A percentile compares a stretch with the other conserved stretches of the same genome.
Conservation (phyloP, 2,113 vertebrate species). For the Mesocricetus auratus region DNA sequence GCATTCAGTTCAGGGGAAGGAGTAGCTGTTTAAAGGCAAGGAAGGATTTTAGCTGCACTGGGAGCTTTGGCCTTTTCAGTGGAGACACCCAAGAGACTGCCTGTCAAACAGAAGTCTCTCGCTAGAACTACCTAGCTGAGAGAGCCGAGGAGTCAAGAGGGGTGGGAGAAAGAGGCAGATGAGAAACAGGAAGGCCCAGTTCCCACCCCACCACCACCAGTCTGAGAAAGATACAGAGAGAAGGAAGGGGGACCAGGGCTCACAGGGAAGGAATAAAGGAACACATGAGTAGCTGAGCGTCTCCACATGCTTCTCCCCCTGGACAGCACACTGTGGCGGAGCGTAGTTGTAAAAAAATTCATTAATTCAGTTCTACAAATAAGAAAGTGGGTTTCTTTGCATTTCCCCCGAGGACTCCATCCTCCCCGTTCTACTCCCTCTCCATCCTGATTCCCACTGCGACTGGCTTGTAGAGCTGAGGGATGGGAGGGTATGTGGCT, state of each 20-base stretch:
- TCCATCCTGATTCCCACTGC: conserved; percentile 77
- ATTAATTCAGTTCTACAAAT: conserved; percentile 83
- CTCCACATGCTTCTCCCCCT: conserved; percentile 75
- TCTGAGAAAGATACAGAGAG: not conserved
- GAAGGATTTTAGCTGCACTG: conserved; percentile 83
- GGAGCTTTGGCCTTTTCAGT: conserved; percentile 88
- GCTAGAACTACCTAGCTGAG: conserved; percentile 77
- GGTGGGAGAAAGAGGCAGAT: not conserved
- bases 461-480: conserved; percentile 66
- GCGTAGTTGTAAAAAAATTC: conserved; percentile 77
- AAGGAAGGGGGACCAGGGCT: not conserved
- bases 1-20: conserved; percentile 84
- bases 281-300: not conserved
- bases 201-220: conserved; percentile 50
- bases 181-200: not conserved
- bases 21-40: conserved; percentile 81
- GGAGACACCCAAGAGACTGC: conserved; percentile 83
- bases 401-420: conserved; percentile 68
- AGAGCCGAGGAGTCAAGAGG: not conserved
- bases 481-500: conserved; percentile 68
- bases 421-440: conserved; percentile 66
- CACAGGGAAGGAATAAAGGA: not conserved
- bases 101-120: conserved; percentile 86
- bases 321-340: conserved; percentile 58
- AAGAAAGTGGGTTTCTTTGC: conserved; percentile 78